A percentile compares a stretch with the other conserved stretches of the same genome.
Evolutionary conservation across 2,113 vertebrate genomes (phyloP).

Genomic region (Sinocyclocheilus anshuiensis): DNA sequence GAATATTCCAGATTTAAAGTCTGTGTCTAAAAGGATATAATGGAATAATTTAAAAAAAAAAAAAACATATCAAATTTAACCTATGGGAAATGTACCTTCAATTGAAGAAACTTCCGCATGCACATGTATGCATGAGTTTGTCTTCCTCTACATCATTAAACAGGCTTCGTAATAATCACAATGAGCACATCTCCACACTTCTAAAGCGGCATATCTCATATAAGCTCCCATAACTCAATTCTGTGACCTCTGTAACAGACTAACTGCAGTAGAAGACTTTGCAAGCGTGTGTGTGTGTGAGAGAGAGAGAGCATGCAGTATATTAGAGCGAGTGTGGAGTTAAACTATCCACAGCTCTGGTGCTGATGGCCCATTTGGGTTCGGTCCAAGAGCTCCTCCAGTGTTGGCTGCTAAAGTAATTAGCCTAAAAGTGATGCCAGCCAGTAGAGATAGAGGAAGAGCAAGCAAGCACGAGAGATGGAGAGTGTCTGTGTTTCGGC

Average conservation of each 20-base stretch:
- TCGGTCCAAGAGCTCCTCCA: constrained; percentile 80
- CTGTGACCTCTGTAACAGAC: constrained; percentile 43
- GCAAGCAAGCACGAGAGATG: constrained; percentile 11
- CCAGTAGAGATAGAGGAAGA: constrained; percentile 52
- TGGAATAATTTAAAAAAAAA: background rate
- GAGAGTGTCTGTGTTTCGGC: constrained; percentile 43
- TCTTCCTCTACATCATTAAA: constrained; percentile 17
- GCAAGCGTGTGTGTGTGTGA: constrained; percentile 39
- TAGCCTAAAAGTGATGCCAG: constrained; percentile 78
- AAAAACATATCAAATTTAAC: background rate
- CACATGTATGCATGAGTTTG: background rate
- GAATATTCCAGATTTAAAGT: background rate
- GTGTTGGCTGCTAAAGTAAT: constrained; percentile 79
- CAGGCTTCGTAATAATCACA: background rate
- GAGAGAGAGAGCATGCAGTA: constrained; percentile 36
- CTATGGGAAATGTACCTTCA: background rate
- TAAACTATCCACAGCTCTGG: constrained; percentile 70
- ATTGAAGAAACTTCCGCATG: background rate
- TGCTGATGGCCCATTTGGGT: constrained; percentile 76
- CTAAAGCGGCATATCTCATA: constrained; percentile 20
- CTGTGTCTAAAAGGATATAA: background rate
- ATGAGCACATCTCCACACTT: constrained; percentile 25
- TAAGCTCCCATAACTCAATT: constrained; percentile 37
- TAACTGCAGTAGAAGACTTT: constrained; percentile 20
- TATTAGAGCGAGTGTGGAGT: constrained; percentile 62